A percentile compares a stretch with the other conserved stretches of the same genome.
Conservation (phyloP, 2,113 vertebrate genomes). For the Synchiropus splendidus region DNA sequence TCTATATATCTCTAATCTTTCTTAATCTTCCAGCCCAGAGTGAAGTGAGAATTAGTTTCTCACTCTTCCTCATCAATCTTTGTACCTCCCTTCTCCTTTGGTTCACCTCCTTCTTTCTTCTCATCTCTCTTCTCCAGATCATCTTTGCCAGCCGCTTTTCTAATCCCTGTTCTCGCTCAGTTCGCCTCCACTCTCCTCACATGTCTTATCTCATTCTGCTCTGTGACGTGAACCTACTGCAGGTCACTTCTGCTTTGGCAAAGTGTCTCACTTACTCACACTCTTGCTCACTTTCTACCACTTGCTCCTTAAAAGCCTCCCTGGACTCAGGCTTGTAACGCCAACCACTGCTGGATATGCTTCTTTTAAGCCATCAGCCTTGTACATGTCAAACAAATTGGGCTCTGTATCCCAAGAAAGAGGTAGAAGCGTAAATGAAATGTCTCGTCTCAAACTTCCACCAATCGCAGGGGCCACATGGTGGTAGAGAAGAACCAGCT, state of each 20-base stretch:
- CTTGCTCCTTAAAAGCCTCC: too few relatives aligned
- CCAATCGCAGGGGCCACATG: too few relatives aligned
- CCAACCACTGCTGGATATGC: too few relatives aligned
- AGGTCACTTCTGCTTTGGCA: slow-evolving; percentile 32
- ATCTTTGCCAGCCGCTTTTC: slow-evolving; percentile 45
- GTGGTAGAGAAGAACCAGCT: too few relatives aligned
- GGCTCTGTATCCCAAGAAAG: too few relatives aligned
- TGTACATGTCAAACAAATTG: too few relatives aligned
- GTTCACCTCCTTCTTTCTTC: slow-evolving; percentile 10
- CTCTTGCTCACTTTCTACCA: too few relatives aligned
- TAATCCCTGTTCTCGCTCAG: slow-evolving; percentile 46
- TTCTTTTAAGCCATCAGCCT: too few relatives aligned
- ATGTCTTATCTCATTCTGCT: slow-evolving; percentile 24
- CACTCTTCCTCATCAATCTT: slow-evolving; percentile 66
- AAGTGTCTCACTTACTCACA: slow-evolving; percentile 8
- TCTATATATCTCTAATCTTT: slow-evolving; percentile 65
- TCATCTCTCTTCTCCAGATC: slow-evolving; percentile 24
- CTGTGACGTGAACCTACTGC: slow-evolving; percentile 33
- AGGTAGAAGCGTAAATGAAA: too few relatives aligned
- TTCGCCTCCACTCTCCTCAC: slow-evolving; percentile 26
- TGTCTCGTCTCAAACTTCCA: too few relatives aligned
- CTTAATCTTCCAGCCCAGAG: slow-evolving; percentile 68
- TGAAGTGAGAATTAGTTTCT: slow-evolving; percentile 75
- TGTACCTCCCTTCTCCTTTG: slow-evolving; percentile 37
- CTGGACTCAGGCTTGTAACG: too few relatives aligned